phyloP scores from a whole-genome alignment of 64 coral and sea anemone genomes.

The Actinia tenebrosa region DNA sequence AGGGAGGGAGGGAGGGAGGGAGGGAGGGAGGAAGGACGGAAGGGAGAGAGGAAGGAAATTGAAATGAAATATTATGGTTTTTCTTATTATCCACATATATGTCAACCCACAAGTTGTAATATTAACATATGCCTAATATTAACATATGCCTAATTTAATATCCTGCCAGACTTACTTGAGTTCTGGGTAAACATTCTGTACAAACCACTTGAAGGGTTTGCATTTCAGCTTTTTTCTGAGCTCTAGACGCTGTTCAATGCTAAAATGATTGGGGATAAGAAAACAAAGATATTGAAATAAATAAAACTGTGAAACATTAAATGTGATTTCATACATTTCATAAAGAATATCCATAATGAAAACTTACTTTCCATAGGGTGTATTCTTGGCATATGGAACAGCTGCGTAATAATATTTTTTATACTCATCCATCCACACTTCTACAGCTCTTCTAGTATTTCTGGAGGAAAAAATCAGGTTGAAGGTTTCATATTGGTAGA shows the following conservation, averaged over 20 bases:
- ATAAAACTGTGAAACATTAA: no score
- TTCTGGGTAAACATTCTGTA: conserved; percentile 89
- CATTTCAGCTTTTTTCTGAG: conserved; percentile 73
- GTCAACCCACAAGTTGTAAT: no score
- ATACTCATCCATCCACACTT: conserved; percentile 98
- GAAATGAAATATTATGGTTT: no score
- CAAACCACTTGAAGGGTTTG: conserved; percentile 88
- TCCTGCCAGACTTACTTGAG: conserved; percentile 47
- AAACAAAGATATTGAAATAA: no score
- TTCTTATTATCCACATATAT: no score
- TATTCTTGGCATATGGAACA: conserved; percentile 92
- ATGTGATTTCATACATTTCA: no score
- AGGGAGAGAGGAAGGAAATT: no score
- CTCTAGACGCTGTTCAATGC: conserved; percentile 65
- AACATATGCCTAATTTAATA: no score
- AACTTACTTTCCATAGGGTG: conserved; percentile 97
- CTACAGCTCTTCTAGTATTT: conserved; percentile 91
- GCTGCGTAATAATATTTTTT: conserved; percentile 96
- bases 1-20: no score
- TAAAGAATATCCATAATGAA: neutral
- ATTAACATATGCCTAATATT: no score
- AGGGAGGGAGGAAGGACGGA: no score
- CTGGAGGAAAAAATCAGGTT: neutral
- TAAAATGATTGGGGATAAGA: conserved; percentile 4
- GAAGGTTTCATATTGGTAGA: no score